Evolutionary conservation across 2,113 vertebrate species (phyloP), one percentile per base, ranked within the genome.

Genomic region (Sinosuthora webbiana): DNA sequence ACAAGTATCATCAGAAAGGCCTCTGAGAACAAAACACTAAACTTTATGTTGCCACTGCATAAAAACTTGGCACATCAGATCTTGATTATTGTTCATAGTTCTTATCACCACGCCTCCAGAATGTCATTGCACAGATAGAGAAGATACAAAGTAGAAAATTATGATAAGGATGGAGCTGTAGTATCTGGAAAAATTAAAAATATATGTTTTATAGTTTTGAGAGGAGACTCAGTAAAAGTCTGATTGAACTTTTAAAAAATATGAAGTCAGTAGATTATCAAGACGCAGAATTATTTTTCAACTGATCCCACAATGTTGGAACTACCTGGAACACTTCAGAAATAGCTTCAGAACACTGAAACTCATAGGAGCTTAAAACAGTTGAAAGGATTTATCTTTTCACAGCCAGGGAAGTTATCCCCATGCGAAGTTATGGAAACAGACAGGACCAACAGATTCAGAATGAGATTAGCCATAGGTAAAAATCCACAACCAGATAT

Each of bases 181-280:
- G 30, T 88, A 73, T 55, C 28, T 69, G 13, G 15, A 86, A 92
- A 96, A 63, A 68, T 60, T 76, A 69, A 87, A 91, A 92, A 62
- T 73, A 65, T 65, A n/a, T 63, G 7, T 11, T 83, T 17, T 88
- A 80, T 25, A 53, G 19, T 57, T 65, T 69, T 52, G 37, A 80
- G 57, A 91, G 35, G 39, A 91, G 11, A 73, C 11, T 53, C 10
- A 44, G 4, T 4, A 3, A 60, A 89, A 37, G 27, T 73, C 59
- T 15, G 11, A 52, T 8, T 52, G 30, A 90, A 95, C 44, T 73
- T 21, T 7, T 15, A 85, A 82, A 82, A 87, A 13, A 53, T 4
- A 18, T 2, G 0, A 44, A 42, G 4, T 65, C 53, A 45, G 70
- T 65, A 83, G 63, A 83, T 90, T 65, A 67, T 55, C 3, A 2